Evolutionary conservation across 2,113 vertebrate species (phyloP), one percentile per base, ranked within the genome.

Genomic region (Corythaixoides concolor): DNA sequence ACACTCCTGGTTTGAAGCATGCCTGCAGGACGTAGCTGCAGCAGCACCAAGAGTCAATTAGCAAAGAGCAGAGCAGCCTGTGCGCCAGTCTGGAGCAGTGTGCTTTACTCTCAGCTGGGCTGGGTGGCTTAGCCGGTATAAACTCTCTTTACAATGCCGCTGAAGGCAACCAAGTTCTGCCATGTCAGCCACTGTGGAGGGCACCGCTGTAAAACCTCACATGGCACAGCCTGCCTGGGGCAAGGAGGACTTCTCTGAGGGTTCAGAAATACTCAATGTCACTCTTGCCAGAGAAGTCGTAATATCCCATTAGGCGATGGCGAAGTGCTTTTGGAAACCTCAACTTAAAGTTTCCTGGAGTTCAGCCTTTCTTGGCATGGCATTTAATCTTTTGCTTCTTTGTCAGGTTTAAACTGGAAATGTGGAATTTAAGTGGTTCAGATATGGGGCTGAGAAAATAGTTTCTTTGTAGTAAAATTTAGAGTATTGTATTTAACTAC

Each of bases 171-270:
- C 28, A 82, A 70, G 33, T 33, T 58, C 45, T 88, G 73, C 23
- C 26, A 12, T 21, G 15, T 28, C 19, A 15, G 5, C 69, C 33
- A 17, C 35, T 43, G 17, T 49, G 52, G 24, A 58, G 33, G 17
- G 8, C 35, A 11, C 14, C 2, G 1, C 33, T 4, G 0, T 47
- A 58, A 73, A 76, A 70, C 35, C 21, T 35, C 43, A 59, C 13
- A 68, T 4, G 15, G 49, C 24, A 45, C 56, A 63, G 21, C 33
- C 37, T 0, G 0, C 6, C 10, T 49, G 5, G 35, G 41, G 6
- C 1, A 0, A 62, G 41, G n/a, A 92, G 32, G 27, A 49, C 55
- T n/a, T 28, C 35, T 28, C 17, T 60, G 64, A 28, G 13, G 5
- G 15, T 58, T 84, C 73, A 35, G 55, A 88, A 93, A 33, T 2